A percentile compares a stretch with the other conserved stretches of the same genome.
Conservation (phyloP, 2,113 vertebrate genomes). For the Leucoraja erinaceus region DNA sequence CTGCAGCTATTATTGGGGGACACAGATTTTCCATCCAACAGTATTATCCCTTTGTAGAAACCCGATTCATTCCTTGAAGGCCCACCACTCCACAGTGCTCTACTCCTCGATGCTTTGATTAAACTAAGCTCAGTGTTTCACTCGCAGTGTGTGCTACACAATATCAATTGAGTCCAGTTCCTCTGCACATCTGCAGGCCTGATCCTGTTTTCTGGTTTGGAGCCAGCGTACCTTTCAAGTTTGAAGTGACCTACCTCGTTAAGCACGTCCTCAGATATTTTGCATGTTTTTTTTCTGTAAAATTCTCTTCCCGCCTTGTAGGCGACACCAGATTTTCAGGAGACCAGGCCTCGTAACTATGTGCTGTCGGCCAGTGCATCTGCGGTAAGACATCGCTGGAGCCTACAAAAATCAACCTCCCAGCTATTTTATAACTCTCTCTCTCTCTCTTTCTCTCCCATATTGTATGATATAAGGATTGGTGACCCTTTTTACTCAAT, state of each 20-base stretch:
- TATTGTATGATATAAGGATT: constrained; percentile 8
- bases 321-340: constrained; percentile 96
- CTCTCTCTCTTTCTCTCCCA: constrained; percentile 40
- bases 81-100: background rate
- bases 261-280: background rate
- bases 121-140: background rate
- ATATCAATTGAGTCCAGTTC: background rate
- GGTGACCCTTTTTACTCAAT: constrained; percentile 26
- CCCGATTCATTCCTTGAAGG: background rate
- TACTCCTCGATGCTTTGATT: background rate
- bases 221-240: background rate
- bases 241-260: background rate
- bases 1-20: background rate
- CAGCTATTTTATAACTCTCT: constrained; percentile 32
- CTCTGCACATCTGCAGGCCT: background rate
- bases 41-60: background rate
- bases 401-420: constrained; percentile 41
- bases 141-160: background rate
- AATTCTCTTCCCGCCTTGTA: constrained; percentile 67
- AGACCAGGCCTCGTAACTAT: constrained; percentile 97
- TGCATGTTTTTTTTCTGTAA: constrained; percentile 50
- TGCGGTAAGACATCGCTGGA: constrained; percentile 72
- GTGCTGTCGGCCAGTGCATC: constrained; percentile 94
- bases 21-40: background rate
- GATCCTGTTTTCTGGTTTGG: background rate